Evolutionary conservation across 2,797 vertebrate genomes (phyloP).

Genomic region (Microctenopoma steveboyesi): DNA sequence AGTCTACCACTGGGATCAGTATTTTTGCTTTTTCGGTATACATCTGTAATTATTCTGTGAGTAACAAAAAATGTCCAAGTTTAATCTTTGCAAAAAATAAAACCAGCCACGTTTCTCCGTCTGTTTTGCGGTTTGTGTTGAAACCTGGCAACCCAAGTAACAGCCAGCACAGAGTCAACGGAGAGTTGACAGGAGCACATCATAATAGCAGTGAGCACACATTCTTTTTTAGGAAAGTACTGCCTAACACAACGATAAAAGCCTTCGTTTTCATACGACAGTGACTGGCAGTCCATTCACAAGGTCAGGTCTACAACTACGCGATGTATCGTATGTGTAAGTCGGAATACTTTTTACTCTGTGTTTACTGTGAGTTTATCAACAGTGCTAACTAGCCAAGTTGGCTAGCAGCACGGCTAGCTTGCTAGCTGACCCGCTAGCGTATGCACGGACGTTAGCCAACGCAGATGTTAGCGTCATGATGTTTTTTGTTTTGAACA

Average conservation of each 20-base stretch:
- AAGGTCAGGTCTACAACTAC: background rate
- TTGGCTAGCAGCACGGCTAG: conserved; percentile 64
- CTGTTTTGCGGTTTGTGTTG: conserved; percentile 39
- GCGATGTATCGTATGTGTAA: conserved; percentile 50
- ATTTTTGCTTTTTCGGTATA: no score
- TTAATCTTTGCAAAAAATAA: background rate
- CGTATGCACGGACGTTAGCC: conserved; percentile 66
- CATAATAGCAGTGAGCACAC: conserved; percentile 23
- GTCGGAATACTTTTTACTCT: conserved; percentile 48
- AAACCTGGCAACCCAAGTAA: conserved; percentile 72
- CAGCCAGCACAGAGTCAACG: conserved; percentile 37
- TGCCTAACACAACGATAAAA: conserved; percentile 16
- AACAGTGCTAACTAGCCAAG: conserved; percentile 65
- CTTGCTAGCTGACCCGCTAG: conserved; percentile 65
- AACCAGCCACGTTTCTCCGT: background rate
- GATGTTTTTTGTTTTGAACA: conserved; percentile 55
- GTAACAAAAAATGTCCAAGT: background rate
- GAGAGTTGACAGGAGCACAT: conserved; percentile 64
- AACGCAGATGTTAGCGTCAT: conserved; percentile 69
- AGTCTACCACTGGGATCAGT: background rate
- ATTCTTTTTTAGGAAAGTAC: conserved; percentile 37
- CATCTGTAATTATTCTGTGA: background rate
- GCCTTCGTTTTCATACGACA: background rate
- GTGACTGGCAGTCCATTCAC: conserved; percentile 7
- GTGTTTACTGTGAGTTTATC: conserved; percentile 62